Conservation (phyloP, 2,888 invertebrate species). For the Pyralis farinalis region DNA sequence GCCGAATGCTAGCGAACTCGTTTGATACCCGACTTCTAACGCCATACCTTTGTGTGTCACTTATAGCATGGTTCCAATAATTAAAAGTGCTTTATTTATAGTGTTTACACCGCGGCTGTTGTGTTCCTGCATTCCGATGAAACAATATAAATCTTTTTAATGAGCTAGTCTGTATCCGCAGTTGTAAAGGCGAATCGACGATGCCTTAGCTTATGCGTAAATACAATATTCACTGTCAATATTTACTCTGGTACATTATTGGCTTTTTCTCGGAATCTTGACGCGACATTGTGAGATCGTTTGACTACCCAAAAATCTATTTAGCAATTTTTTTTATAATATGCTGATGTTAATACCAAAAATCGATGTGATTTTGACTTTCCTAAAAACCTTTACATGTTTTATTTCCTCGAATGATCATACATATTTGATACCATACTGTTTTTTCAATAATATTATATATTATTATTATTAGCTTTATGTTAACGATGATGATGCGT, state of each 20-base stretch:
- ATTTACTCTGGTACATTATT: too few relatives aligned
- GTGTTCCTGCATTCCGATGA: neutral
- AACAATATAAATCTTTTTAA: neutral
- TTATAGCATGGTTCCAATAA: slow-evolving; percentile 61
- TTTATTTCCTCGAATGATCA: neutral
- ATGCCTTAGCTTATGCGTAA: too few relatives aligned
- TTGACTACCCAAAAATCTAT: too few relatives aligned
- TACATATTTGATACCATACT: neutral
- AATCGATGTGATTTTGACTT: too few relatives aligned
- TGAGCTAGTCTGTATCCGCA: too few relatives aligned
- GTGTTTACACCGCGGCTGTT: neutral
- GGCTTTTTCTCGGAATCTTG: too few relatives aligned
- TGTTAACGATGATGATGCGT: slow-evolving; percentile 42
- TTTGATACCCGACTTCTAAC: slow-evolving; percentile 59
- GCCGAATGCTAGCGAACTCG: slow-evolving; percentile 55
- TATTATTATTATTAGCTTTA: slow-evolving; percentile 35
- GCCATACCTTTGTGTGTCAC: slow-evolving; percentile 73
- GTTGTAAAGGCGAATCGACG: too few relatives aligned
- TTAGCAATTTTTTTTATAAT: too few relatives aligned
- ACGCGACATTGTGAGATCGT: too few relatives aligned
- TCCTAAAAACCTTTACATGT: neutral
- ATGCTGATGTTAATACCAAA: too few relatives aligned
- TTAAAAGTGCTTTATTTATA: slow-evolving; percentile 35
- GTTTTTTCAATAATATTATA: neutral
- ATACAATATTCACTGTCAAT: too few relatives aligned